A percentile compares a stretch with the other conserved stretches of the same genome.
Evolutionary conservation across 1,140 invertebrate genomes (phyloP).

Genomic region (Pogonomyrmex californicus): DNA sequence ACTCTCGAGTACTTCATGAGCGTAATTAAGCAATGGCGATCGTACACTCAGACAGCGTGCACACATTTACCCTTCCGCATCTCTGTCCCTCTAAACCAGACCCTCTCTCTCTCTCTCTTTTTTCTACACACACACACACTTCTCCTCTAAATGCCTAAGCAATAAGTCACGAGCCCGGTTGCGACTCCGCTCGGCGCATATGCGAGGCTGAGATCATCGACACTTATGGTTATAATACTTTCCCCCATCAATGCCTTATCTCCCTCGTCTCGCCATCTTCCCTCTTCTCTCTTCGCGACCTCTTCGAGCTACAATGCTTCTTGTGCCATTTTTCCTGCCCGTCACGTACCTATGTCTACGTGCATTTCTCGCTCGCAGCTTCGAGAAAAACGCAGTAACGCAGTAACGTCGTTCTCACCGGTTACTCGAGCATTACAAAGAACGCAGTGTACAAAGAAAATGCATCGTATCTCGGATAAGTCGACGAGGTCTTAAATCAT

Average conservation of each 20-base stretch:
- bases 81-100: not conserved
- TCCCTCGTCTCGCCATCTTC: conserved; percentile 19
- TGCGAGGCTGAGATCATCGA: conserved; percentile 76
- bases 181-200: conserved; percentile 40
- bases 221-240: conserved; percentile 53
- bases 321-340: conserved; percentile 11
- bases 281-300: conserved; percentile 1
- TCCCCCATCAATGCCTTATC: conserved; percentile 38
- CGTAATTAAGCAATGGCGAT: conserved; percentile 67
- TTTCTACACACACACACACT: conserved; percentile 44
- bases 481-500: conserved; percentile 45
- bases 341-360: not conserved
- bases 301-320: not conserved
- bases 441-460: conserved; percentile 23
- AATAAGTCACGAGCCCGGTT: conserved; percentile 66
- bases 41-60: not conserved
- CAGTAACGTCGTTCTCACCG: conserved; percentile 20
- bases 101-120: conserved; percentile 20
- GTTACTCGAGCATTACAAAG: conserved; percentile 29
- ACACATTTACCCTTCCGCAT: not conserved
- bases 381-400: conserved; percentile 11
- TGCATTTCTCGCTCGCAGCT: not conserved
- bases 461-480: conserved; percentile 27
- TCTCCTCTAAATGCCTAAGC: conserved; percentile 69
- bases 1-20: conserved; percentile 13